A percentile compares a stretch with the other conserved stretches of the same genome.
phyloP scores from a whole-genome alignment of 1,140 invertebrate species.

The Alviniconcha marisindica region DNA sequence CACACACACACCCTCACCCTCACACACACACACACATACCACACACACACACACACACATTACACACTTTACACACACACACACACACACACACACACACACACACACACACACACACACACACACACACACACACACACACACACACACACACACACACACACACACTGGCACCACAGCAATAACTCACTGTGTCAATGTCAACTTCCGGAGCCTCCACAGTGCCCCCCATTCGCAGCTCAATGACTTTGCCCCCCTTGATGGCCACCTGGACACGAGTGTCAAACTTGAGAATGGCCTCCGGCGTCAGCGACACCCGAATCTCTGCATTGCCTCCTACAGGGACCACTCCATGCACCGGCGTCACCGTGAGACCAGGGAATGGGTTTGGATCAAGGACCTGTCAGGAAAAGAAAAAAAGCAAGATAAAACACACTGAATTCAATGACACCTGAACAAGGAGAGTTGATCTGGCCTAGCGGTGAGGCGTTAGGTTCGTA shows the following conservation, averaged over 20 bases:
- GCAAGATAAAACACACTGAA: not conserved
- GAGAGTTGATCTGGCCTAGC: too few species aligned
- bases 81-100: not conserved
- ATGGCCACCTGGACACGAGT: slow-evolving; percentile 72
- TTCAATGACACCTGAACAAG: not conserved
- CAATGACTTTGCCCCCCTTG: slow-evolving; percentile 70
- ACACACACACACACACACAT: too few species aligned
- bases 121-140: not conserved
- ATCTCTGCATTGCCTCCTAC: slow-evolving; percentile 72
- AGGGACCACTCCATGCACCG: slow-evolving; percentile 73
- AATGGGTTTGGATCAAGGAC: slow-evolving; percentile 75
- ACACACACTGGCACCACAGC: too few species aligned
- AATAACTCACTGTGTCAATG: slow-evolving; percentile 72
- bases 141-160: too few species aligned
- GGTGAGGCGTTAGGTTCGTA: too few species aligned
- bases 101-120: not conserved
- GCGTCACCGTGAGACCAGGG: slow-evolving; percentile 70
- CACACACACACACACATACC: not conserved
- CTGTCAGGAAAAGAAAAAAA: slow-evolving; percentile 48
- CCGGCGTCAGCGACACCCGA: slow-evolving; percentile 68
- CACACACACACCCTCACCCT: not conserved
- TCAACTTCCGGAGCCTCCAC: slow-evolving; percentile 73
- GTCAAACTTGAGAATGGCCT: slow-evolving; percentile 75
- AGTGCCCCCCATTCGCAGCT: slow-evolving; percentile 73
- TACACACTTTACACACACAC: not conserved